These are phyloP conservation scores for Campopleginae sp. DNA, from an alignment of 2,888 invertebrate genomes.

Conservation along the genomic window DNA sequence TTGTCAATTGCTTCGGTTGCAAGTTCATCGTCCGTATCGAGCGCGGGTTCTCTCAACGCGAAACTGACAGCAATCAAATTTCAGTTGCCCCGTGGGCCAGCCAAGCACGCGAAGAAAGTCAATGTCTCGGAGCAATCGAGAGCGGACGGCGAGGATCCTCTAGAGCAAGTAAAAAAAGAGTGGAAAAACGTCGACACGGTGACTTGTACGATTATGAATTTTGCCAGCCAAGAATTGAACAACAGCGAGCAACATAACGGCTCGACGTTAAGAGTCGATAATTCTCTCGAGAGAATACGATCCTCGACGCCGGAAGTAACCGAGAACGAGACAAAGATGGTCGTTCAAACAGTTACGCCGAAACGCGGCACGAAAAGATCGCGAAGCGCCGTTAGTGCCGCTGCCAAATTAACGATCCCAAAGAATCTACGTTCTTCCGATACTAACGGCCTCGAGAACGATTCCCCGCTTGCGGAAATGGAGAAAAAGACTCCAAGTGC, in stretches of 20 bases:
- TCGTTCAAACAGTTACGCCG: constrained; percentile 85
- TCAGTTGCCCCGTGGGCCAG: constrained; percentile 74
- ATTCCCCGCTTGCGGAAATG: constrained; percentile 58
- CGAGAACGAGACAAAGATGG: constrained; percentile 83
- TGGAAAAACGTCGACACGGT: constrained; percentile 79
- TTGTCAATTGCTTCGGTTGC: constrained; percentile 77
- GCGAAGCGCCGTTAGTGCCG: constrained; percentile 72
- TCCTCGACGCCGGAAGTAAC: constrained; percentile 79
- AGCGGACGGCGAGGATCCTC: constrained; percentile 67
- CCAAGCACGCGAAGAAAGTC: constrained; percentile 75
- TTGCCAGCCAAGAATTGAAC: constrained; percentile 72
- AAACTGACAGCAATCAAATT: constrained; percentile 74
- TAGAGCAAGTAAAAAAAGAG: constrained; percentile 75
- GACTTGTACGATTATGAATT: constrained; percentile 73
- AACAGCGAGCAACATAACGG: constrained; percentile 73
- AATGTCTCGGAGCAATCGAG: constrained; percentile 50
- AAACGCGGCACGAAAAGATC: constrained; percentile 86
- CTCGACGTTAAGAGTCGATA: constrained; percentile 73
- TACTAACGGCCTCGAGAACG: constrained; percentile 63
- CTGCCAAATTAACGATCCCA: constrained; percentile 83
- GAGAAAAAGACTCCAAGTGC: constrained; percentile 50
- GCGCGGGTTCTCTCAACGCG: constrained; percentile 76
- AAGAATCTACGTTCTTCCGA: constrained; percentile 64
- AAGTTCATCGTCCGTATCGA: constrained; percentile 80
- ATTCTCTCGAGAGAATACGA: constrained; percentile 72